Evolutionary conservation across 2,797 vertebrate genomes (phyloP).

Genomic region (Staurois parvus): DNA sequence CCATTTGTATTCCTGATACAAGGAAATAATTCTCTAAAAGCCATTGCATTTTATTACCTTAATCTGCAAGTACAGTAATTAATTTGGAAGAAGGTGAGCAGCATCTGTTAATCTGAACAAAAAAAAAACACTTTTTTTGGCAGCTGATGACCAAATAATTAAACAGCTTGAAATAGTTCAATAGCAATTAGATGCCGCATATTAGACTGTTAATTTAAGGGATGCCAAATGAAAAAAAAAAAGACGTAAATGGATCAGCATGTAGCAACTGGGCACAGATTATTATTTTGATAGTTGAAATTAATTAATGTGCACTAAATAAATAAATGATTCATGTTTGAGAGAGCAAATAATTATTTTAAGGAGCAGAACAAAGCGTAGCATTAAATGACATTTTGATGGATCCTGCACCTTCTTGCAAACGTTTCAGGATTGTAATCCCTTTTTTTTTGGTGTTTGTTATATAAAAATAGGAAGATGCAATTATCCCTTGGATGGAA

Average conservation of each 20-base stretch:
- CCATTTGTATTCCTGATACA: no score
- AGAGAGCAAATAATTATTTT: not conserved
- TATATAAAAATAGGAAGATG: no score
- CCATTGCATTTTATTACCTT: no score
- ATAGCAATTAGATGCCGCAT: not conserved
- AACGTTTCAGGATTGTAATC: not conserved
- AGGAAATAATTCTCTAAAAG: no score
- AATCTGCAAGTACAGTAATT: no score
- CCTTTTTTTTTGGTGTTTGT: no score
- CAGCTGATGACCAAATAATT: no score
- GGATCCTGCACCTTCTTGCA: not conserved
- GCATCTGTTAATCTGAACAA: no score
- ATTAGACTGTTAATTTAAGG: not conserved
- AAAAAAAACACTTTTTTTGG: no score
- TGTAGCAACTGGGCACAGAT: not conserved
- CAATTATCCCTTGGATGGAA: no score
- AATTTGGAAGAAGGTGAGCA: no score
- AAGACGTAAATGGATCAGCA: not conserved
- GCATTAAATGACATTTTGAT: not conserved
- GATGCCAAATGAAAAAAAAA: not conserved
- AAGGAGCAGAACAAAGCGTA: not conserved
- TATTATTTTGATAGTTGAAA: slow-evolving; percentile 14
- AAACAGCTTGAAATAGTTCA: not conserved
- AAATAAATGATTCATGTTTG: not conserved
- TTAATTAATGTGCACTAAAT: slow-evolving; percentile 18